Base-by-base conservation (phyloP, 2,888 invertebrate species). In the Acleris literana region DNA sequence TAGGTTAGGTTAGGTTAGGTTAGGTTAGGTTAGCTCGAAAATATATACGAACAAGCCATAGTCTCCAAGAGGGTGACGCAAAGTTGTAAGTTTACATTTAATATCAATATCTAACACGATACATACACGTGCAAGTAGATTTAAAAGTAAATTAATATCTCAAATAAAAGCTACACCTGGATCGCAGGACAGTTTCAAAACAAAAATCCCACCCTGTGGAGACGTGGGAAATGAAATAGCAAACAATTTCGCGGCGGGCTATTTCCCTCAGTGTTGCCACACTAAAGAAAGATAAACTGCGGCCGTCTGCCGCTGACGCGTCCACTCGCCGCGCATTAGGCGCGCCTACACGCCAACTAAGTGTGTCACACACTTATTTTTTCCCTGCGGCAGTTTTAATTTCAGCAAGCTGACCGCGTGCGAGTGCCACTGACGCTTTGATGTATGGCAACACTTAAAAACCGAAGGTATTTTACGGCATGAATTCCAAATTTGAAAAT, bases 311-410 rank as follows among this genome's bases (percentile, higher is more conserved):
- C 74, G 77, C 72, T 90, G 91, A 91, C 92, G 85, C 85, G 88
- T 87, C 90, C 90, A 90, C 90, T 90, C 87, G 82, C 78, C 80
- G 73, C 84, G 83, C 86, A 90, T 90, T 90, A 90, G 88, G 80
- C 88, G 82, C 90, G 89, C 88, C 84, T 86, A 80, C 85, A 80
- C 77, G 80, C 84, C 80, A 85, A 85, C 88, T 85, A 89, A 91
- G 88, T 89, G 86, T 88, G 88, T 86, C 80, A 75, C 75, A 86
- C 87, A 86, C 88, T 87, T 87, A 86, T 87, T 89, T 88, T 88
- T 85, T 84, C 85, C 90, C 89, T 77, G 83, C 82, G 84, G 89
- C 89, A 82, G 83, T 89, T 90, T 90, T 91, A 90, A 90, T 90
- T 90, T 85, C 81, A 84, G 80, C 84, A 76, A 76, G 84, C 87